Percentiles rank a stretch among this genome's conserved stretches.
Conservation (phyloP, 2,797 vertebrate species). For the Myotis vivesi region DNA sequence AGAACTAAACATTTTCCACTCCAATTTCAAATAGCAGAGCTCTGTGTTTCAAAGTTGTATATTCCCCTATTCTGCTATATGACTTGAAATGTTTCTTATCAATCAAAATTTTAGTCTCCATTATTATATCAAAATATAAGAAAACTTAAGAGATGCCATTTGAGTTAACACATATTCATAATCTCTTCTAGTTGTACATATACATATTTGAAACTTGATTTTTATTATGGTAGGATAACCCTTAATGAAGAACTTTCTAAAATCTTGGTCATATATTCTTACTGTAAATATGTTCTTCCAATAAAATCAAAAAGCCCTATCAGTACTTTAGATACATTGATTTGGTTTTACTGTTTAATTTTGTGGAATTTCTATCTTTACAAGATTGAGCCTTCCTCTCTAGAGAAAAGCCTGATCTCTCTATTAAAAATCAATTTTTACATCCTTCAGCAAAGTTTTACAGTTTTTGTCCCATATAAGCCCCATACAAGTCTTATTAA, state of each 20-base stretch:
- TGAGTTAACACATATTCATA: background rate
- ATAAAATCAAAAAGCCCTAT: background rate
- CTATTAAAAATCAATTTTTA: background rate
- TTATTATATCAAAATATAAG: background rate
- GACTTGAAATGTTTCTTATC: background rate
- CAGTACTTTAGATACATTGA: background rate
- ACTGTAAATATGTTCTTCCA: background rate
- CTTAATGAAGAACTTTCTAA: background rate
- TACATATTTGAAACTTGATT: background rate
- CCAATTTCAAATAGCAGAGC: background rate
- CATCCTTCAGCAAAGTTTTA: background rate
- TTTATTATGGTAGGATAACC: background rate
- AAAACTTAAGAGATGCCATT: background rate
- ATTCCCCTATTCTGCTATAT: background rate
- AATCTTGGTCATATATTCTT: background rate
- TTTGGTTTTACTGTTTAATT: slow-evolving; percentile 38
- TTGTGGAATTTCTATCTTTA: background rate
- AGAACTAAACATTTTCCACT: background rate
- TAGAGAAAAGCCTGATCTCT: background rate
- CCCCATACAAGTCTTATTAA: background rate
- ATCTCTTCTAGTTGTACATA: background rate
- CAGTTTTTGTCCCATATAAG: background rate
- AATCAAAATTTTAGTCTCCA: background rate
- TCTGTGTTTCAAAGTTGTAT: background rate
- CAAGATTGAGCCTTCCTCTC: background rate